Conservation (phyloP, 2,888 invertebrate species). For the Uropetala carovei region DNA sequence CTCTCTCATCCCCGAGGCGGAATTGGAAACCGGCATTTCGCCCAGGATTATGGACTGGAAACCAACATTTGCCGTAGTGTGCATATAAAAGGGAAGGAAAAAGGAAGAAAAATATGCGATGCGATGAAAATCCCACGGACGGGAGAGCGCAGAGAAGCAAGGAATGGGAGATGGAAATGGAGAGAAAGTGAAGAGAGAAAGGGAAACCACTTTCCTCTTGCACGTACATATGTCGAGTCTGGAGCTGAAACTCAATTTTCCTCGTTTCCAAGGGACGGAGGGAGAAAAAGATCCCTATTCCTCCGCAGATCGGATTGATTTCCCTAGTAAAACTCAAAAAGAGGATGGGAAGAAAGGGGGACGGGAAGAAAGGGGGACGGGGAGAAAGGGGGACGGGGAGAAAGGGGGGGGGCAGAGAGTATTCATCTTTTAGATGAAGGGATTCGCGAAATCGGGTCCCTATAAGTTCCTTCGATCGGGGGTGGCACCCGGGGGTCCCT, state of each 20-base stretch:
- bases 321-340: not conserved
- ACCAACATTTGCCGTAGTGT: not conserved
- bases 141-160: not conserved
- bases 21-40: no score
- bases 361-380: not conserved
- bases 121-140: not conserved
- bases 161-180: not conserved
- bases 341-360: not conserved
- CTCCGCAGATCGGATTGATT: not conserved
- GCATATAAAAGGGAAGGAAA: not conserved
- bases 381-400: not conserved
- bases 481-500: not conserved
- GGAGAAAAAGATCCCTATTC: not conserved
- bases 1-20: no score
- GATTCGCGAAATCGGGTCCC: not conserved
- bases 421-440: conserved; percentile 8
- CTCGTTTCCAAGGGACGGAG: not conserved
- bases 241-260: conserved; percentile 5
- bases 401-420: not conserved
- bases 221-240: not conserved
- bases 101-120: not conserved
- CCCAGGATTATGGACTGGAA: not conserved
- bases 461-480: not conserved
- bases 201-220: not conserved
- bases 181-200: not conserved